phyloP scores from a whole-genome alignment of 2,797 vertebrate species.

The Gallirallus australis region DNA sequence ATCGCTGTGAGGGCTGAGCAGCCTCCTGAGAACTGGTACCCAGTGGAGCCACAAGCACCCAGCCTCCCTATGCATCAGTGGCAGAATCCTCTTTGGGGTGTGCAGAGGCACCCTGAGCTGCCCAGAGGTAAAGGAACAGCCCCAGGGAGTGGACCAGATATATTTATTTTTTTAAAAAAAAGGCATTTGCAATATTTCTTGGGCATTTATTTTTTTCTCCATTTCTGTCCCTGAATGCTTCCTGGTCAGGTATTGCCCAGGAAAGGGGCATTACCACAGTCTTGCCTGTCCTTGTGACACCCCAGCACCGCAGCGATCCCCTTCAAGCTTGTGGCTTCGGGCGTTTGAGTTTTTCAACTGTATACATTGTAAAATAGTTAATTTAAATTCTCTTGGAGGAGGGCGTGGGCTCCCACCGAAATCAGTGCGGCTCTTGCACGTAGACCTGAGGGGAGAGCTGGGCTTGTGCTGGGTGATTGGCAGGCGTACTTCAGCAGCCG shows the following conservation, averaged over 20 bases:
- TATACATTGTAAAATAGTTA: neutral
- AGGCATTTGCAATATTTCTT: neutral
- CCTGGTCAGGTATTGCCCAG: neutral
- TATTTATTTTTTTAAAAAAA: too few species aligned
- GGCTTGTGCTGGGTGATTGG: neutral
- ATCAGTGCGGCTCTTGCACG: neutral
- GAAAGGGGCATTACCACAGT: neutral
- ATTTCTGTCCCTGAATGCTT: neutral
- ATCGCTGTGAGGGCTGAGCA: neutral
- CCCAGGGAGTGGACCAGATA: neutral
- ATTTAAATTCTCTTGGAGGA: neutral
- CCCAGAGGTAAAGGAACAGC: neutral
- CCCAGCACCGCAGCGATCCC: accelerated
- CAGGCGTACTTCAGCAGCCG: neutral
- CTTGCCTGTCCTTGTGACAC: neutral
- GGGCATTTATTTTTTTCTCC: neutral
- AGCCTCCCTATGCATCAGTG: neutral
- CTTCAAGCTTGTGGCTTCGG: neutral
- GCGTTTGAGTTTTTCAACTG: neutral
- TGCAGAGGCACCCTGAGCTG: neutral
- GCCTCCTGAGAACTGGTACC: neutral
- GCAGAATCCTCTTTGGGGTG: neutral
- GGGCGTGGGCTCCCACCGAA: neutral
- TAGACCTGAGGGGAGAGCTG: neutral
- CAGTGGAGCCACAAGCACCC: neutral